phyloP scores from a whole-genome alignment of 1,140 invertebrate species.

The Lanistes nyassanus region DNA sequence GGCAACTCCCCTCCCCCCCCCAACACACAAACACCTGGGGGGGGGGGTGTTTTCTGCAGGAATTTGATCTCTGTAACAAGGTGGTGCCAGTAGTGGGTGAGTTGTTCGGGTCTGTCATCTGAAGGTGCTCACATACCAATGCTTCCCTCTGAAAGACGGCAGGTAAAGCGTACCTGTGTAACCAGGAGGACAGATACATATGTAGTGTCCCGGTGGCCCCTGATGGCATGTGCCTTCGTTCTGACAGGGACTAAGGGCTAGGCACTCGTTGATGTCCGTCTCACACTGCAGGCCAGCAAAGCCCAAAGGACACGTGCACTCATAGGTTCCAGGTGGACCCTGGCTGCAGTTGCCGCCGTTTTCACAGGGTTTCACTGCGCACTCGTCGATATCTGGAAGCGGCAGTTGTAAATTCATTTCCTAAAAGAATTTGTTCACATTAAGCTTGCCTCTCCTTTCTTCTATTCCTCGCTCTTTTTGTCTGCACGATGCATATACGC shows the following conservation, averaged over 20 bases:
- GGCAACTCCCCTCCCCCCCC: too few species aligned
- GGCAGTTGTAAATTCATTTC: not conserved
- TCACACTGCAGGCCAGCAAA: constrained; percentile 39
- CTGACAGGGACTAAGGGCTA: constrained; percentile 40
- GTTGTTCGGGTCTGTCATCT: too few species aligned
- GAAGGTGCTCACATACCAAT: too few species aligned
- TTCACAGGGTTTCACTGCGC: constrained; percentile 34
- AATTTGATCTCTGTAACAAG: too few species aligned
- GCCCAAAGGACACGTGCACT: constrained; percentile 35
- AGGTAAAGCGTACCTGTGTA: constrained; percentile 38
- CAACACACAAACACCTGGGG: too few species aligned
- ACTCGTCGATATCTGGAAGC: constrained; percentile 42
- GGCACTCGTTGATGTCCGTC: constrained; percentile 48
- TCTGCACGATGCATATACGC: not conserved
- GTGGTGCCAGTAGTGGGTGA: too few species aligned
- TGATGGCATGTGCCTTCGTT: constrained; percentile 61
- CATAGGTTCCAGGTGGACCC: constrained; percentile 19
- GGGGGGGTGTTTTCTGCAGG: too few species aligned
- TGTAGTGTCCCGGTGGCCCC: constrained; percentile 55
- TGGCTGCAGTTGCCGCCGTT: constrained; percentile 43
- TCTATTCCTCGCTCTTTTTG: not conserved
- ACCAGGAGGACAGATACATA: constrained; percentile 86
- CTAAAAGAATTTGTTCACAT: not conserved
- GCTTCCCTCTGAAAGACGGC: too few species aligned
- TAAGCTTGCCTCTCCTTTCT: too few species aligned